Conservation (phyloP, 2,888 invertebrate genomes). For the Tuta absoluta region DNA sequence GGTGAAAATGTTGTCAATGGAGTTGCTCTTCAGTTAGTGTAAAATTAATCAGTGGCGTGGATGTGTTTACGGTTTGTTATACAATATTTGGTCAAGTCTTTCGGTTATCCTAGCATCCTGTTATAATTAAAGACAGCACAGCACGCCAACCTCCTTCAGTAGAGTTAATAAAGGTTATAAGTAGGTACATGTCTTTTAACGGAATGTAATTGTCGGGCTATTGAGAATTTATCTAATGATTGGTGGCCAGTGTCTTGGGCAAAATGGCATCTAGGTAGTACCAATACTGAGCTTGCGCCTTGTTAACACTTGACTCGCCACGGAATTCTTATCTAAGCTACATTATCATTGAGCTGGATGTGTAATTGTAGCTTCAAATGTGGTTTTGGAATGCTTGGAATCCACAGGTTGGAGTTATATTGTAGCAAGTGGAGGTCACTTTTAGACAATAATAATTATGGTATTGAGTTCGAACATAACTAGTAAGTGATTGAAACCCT, state of each 20-base stretch:
- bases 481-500: too few relatives aligned
- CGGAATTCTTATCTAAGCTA: background rate
- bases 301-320: background rate
- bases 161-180: background rate
- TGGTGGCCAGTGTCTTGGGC: background rate
- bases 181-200: background rate
- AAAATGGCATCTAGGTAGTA: background rate
- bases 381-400: background rate
- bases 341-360: background rate
- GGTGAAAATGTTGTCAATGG: background rate
- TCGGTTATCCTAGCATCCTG: constrained; percentile 33
- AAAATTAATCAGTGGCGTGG: constrained; percentile 2
- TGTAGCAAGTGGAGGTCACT: too few relatives aligned
- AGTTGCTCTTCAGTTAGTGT: background rate
- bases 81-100: constrained; percentile 61
- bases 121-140: background rate
- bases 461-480: too few relatives aligned
- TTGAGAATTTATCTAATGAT: background rate
- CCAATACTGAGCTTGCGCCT: background rate
- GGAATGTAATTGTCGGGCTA: background rate
- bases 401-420: background rate
- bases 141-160: background rate
- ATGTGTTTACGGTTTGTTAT: constrained; percentile 49
- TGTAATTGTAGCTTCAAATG: background rate
- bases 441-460: too few relatives aligned